Evolutionary conservation across 1,140 invertebrate genomes (phyloP).

Genomic region (Aplysia californica): DNA sequence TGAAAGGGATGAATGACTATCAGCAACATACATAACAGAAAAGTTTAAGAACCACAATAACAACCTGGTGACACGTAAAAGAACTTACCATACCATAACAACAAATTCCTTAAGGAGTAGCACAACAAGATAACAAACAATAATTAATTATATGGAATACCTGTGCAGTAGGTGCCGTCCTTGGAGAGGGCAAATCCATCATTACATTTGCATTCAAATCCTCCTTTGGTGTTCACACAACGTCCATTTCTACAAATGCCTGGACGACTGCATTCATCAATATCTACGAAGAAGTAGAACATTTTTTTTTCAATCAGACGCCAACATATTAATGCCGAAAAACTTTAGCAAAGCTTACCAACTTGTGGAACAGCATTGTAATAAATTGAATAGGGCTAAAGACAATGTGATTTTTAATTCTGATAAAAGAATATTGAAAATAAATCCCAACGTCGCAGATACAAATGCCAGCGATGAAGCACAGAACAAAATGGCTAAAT

Average conservation of each 20-base stretch:
- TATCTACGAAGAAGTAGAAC: conserved; percentile 72
- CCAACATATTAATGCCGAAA: background rate
- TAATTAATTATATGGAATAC: too few relatives aligned
- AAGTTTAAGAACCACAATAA: too few relatives aligned
- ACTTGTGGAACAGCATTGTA: too few relatives aligned
- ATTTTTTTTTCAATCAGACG: conserved; percentile 4
- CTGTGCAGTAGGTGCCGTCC: conserved; percentile 85
- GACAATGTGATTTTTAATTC: background rate
- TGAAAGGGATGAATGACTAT: too few relatives aligned
- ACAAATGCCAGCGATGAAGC: too few relatives aligned
- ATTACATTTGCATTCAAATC: conserved; percentile 62
- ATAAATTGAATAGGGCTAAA: background rate
- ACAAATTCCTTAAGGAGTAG: too few relatives aligned
- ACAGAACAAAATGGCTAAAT: too few relatives aligned
- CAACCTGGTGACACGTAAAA: too few relatives aligned
- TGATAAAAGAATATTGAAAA: background rate
- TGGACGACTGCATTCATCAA: conserved; percentile 87
- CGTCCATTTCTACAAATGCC: conserved; percentile 85
- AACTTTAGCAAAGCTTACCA: background rate
- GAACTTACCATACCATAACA: too few relatives aligned
- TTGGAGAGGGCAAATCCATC: conserved; percentile 76
- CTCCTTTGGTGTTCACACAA: conserved; percentile 77
- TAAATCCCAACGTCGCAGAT: too few relatives aligned
- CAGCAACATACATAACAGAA: too few relatives aligned
- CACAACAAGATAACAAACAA: too few relatives aligned